Conservation (phyloP, 2,888 invertebrate species). For the Stenotaenia linearis region DNA sequence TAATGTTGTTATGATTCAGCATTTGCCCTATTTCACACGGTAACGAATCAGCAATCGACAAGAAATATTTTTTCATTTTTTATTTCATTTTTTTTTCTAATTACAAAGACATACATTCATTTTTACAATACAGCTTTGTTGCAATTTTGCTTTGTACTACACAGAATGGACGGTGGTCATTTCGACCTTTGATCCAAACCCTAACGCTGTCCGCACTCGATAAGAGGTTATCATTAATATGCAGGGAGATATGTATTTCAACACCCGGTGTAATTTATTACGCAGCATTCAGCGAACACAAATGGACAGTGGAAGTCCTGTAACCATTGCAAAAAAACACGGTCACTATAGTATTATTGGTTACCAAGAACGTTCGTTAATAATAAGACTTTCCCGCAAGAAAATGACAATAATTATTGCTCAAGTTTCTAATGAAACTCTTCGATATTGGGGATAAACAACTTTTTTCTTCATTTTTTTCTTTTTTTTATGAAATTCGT, state of each 20-base stretch:
- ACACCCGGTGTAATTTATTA: neutral
- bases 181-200: neutral
- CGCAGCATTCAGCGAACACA: neutral
- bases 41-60: no score
- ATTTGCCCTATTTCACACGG: neutral
- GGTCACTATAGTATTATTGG: neutral
- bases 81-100: neutral
- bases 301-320: neutral
- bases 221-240: neutral
- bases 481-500: no score
- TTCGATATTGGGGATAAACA: no score
- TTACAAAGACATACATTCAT: neutral
- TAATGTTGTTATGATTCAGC: neutral
- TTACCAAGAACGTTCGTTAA: no score
- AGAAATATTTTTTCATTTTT: neutral
- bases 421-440: no score
- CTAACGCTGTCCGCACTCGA: neutral
- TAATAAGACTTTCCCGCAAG: no score
- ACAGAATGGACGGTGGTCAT: neutral
- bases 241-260: neutral
- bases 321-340: neutral
- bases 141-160: no score
- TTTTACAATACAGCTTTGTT: neutral
- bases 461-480: no score
- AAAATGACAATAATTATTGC: no score